Conservation (phyloP, 2,113 vertebrate genomes). For the Myanophis thanlyinensis region DNA sequence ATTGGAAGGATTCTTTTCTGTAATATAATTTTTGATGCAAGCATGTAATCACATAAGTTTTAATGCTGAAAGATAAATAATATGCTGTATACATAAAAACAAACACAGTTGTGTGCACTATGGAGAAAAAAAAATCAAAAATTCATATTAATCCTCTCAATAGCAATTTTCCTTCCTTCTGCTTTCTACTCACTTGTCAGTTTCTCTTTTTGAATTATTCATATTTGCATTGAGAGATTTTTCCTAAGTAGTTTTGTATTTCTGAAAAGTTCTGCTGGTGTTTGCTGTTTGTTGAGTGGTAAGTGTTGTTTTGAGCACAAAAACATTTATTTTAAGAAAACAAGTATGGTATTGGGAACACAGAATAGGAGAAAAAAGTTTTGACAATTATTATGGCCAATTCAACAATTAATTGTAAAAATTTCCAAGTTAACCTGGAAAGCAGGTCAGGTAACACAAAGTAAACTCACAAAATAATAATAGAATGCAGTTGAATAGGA, state of each 20-base stretch:
- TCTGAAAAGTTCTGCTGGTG: background rate
- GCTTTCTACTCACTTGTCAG: background rate
- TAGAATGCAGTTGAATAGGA: background rate
- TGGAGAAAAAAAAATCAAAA: background rate
- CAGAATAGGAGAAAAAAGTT: background rate
- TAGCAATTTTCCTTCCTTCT: background rate
- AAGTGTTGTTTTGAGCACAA: background rate
- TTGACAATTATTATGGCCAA: background rate
- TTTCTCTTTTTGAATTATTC: background rate
- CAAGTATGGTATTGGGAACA: background rate
- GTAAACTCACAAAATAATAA: background rate
- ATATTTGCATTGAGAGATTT: background rate
- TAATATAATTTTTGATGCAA: background rate
- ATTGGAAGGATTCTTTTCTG: background rate
- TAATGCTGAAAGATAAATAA: background rate
- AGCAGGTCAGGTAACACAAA: background rate
- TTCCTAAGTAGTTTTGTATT: background rate
- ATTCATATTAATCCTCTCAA: background rate
- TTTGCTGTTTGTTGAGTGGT: background rate
- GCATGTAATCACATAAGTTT: background rate
- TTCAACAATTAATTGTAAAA: background rate
- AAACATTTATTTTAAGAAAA: background rate
- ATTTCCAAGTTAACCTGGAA: background rate
- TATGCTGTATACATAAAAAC: background rate
- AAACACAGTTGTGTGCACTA: background rate